Conservation (phyloP, 2,797 vertebrate genomes). For the Rhadinocentrus ornatus region DNA sequence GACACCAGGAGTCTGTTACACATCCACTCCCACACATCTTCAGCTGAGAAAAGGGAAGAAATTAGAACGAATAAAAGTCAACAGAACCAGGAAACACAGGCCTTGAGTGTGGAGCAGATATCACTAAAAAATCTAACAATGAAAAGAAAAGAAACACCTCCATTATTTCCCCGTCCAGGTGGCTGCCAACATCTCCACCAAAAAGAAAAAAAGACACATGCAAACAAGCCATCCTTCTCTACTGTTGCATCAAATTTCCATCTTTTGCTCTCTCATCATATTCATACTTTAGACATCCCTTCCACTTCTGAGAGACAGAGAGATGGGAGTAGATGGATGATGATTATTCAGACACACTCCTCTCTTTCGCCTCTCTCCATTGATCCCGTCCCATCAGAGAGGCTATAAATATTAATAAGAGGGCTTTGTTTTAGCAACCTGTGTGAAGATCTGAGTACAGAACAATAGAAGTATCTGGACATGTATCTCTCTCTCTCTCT, state of each 20-base stretch:
- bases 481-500: constrained; percentile 32
- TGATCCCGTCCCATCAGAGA: constrained; percentile 83
- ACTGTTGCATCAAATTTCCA: constrained; percentile 42
- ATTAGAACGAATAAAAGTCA: constrained; percentile 52
- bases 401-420: constrained; percentile 88
- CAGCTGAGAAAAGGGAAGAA: constrained; percentile 40
- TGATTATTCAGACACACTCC: constrained; percentile 82
- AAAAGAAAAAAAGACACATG: constrained; percentile 1
- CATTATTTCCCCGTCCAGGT: background rate
- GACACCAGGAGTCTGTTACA: constrained; percentile 57
- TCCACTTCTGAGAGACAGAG: constrained; percentile 78
- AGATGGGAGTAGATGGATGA: constrained; percentile 76
- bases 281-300: constrained; percentile 65
- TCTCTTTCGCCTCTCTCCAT: constrained; percentile 72
- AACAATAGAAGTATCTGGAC: constrained; percentile 80
- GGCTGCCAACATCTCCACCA: background rate
- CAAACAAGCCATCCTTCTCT: constrained; percentile 27
- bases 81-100: constrained; percentile 13
- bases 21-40: constrained; percentile 57
- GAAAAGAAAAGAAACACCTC: background rate
- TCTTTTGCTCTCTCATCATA: constrained; percentile 32
- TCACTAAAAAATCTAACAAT: constrained; percentile 26
- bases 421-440: constrained; percentile 82
- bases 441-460: constrained; percentile 82
- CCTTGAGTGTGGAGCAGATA: constrained; percentile 26